Evolutionary conservation across 2,113 vertebrate genomes (phyloP).

Genomic region (Pycnonotus jocosus): DNA sequence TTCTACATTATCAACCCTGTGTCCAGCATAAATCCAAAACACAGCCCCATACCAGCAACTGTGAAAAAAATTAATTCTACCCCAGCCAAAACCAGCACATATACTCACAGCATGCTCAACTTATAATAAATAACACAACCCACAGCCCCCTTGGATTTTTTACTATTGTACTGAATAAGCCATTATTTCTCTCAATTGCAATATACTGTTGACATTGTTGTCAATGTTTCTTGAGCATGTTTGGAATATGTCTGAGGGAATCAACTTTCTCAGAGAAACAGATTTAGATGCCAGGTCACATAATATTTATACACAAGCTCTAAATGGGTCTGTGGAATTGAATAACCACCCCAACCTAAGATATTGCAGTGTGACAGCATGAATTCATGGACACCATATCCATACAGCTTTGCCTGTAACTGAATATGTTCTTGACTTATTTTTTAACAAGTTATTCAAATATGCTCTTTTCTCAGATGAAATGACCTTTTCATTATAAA

Average conservation of each 20-base stretch:
- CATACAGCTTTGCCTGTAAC: neutral
- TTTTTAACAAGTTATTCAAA: neutral
- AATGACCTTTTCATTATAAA: neutral
- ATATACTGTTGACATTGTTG: neutral
- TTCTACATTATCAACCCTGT: neutral
- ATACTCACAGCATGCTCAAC: neutral
- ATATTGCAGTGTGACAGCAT: neutral
- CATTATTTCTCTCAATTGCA: neutral
- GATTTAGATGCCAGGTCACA: neutral
- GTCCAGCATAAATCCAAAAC: neutral
- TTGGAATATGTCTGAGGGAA: neutral
- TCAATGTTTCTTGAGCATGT: neutral
- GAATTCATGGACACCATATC: neutral
- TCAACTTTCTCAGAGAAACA: neutral
- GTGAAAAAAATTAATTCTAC: neutral
- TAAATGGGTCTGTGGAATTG: neutral
- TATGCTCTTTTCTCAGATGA: neutral
- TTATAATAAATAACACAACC: neutral
- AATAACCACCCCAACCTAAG: neutral
- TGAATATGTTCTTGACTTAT: neutral
- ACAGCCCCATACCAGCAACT: neutral
- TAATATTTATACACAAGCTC: neutral
- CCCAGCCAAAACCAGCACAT: neutral
- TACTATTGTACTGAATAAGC: neutral
- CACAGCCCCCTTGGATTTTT: neutral